These are phyloP conservation scores for Onychostoma macrolepis DNA, from an alignment of 2,113 vertebrate genomes.

Conservation along the genomic window DNA sequence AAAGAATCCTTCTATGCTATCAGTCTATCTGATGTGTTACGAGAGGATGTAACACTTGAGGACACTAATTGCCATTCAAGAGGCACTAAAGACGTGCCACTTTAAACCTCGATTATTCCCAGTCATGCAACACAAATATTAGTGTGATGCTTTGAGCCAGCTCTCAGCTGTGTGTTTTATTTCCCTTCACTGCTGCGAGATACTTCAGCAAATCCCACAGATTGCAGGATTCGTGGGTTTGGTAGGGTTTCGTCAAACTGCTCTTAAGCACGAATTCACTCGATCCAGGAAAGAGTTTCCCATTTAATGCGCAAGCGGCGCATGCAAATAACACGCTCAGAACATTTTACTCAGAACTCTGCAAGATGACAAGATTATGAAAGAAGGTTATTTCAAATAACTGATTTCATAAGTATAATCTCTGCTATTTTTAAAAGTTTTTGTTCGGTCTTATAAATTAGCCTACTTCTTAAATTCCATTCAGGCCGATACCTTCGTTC, in stretches of 20 bases:
- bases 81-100: conserved; percentile 83
- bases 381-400: background rate
- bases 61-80: conserved; percentile 87
- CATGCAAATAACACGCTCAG: conserved; percentile 69
- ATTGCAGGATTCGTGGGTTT: conserved; percentile 82
- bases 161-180: conserved; percentile 85
- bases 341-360: background rate
- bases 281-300: conserved; percentile 65
- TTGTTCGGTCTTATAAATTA: background rate
- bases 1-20: background rate
- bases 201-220: conserved; percentile 86
- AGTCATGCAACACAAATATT: conserved; percentile 99
- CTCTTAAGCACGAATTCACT: conserved; percentile 86
- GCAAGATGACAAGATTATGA: background rate
- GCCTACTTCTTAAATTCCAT: background rate
- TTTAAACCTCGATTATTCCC: conserved; percentile 94
- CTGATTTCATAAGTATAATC: background rate
- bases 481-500: background rate
- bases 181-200: conserved; percentile 83
- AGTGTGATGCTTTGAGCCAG: conserved; percentile 94
- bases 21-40: background rate
- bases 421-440: background rate
- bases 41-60: conserved; percentile 78
- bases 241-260: conserved; percentile 67
- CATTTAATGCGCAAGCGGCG: conserved; percentile 60